phyloP scores from a whole-genome alignment of 2,797 vertebrate species.

The Phataginus tetradactyla region DNA sequence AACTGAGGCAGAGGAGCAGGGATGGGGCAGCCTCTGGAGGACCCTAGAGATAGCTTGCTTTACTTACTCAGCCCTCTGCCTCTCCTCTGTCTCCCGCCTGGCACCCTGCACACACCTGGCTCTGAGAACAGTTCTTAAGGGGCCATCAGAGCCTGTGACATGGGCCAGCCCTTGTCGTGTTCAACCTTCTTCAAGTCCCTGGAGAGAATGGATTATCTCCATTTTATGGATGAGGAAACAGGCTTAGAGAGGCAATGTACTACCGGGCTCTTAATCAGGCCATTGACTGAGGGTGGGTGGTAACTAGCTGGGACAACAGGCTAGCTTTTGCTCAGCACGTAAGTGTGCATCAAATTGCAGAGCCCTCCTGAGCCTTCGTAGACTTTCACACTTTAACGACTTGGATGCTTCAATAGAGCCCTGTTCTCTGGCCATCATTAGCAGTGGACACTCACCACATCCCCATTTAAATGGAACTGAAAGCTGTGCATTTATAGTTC shows the following conservation, averaged over 20 bases:
- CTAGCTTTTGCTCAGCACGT: background rate
- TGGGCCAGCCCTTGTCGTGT: background rate
- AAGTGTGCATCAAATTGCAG: background rate
- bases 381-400: background rate
- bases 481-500: background rate
- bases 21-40: background rate
- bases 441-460: background rate
- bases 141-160: background rate
- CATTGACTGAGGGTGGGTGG: background rate
- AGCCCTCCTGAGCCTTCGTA: background rate
- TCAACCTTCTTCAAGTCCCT: background rate
- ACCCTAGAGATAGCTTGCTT: background rate
- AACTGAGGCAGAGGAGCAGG: constrained; percentile 59
- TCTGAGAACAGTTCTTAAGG: background rate
- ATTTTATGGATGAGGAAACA: background rate
- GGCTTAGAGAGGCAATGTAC: background rate
- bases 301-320: constrained; percentile 37
- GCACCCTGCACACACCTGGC: background rate
- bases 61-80: background rate
- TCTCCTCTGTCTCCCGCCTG: background rate
- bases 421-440: background rate
- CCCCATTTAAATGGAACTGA: constrained; percentile 43
- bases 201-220: background rate
- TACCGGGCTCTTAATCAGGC: background rate
- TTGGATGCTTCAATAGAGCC: background rate